These are phyloP conservation scores for Percina caprodes DNA, from an alignment of 2,113 vertebrate genomes.

Conservation along the genomic window DNA sequence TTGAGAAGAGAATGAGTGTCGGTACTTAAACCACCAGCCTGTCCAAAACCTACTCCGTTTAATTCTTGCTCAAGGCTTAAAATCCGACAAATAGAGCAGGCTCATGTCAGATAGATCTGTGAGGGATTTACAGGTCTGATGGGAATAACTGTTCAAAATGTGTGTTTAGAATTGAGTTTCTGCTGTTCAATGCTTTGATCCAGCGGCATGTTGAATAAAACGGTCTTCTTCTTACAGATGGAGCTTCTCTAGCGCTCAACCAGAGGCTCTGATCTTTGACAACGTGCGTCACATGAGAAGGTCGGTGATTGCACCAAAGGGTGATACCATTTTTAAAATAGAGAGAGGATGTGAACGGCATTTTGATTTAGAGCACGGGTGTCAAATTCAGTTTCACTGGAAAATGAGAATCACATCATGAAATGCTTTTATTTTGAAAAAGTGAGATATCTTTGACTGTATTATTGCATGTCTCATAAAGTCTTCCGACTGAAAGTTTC, in stretches of 20 bases:
- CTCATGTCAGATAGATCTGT: constrained; percentile 43
- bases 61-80: constrained; percentile 53
- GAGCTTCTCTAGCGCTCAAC: constrained; percentile 1
- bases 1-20: constrained; percentile 5
- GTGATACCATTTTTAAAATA: constrained; percentile 19
- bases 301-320: constrained; percentile 38
- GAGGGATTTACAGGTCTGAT: constrained; percentile 38
- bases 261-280: constrained; percentile 38
- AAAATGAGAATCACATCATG: too few species aligned
- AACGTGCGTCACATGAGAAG: constrained; percentile 23
- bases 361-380: constrained; percentile 1
- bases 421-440: too few species aligned
- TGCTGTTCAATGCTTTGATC: not conserved
- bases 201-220: constrained; percentile 13
- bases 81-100: constrained; percentile 37
- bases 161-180: not conserved
- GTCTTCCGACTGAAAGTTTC: too few species aligned
- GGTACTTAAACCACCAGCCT: constrained; percentile 9
- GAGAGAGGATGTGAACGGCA: not conserved
- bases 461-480: too few species aligned
- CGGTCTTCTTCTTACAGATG: not conserved
- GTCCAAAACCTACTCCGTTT: constrained; percentile 20
- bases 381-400: too few species aligned
- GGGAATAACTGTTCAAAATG: constrained; percentile 22
- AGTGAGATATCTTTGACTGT: too few species aligned